Conservation (phyloP, 2,113 vertebrate genomes). For the Leptodactylus fuscus region DNA sequence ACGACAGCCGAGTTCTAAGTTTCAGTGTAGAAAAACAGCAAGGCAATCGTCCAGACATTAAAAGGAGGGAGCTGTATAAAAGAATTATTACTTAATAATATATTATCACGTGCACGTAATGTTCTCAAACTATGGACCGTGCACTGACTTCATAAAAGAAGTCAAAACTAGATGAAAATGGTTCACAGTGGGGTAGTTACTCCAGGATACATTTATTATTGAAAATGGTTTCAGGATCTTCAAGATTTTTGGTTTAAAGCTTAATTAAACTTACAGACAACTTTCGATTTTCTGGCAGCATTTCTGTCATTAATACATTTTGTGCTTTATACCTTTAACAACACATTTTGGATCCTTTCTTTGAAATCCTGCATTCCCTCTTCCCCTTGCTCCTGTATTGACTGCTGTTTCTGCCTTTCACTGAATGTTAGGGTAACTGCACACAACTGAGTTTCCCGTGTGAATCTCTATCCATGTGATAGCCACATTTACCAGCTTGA, state of each 20-base stretch:
- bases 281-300: too few relatives aligned
- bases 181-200: neutral
- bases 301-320: too few relatives aligned
- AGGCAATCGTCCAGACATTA: neutral
- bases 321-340: too few relatives aligned
- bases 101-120: neutral
- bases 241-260: neutral
- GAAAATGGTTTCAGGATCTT: neutral
- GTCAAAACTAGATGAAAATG: neutral
- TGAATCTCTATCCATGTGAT: too few relatives aligned
- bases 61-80: neutral
- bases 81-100: neutral
- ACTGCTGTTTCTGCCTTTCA: too few relatives aligned
- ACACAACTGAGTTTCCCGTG: too few relatives aligned
- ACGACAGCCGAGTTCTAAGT: constrained; percentile 13
- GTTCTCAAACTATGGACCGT: neutral
- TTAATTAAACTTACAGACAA: too few relatives aligned
- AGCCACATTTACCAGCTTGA: too few relatives aligned
- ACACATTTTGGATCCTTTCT: too few relatives aligned
- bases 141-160: neutral
- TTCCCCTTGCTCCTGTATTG: too few relatives aligned
- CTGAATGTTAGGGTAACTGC: too few relatives aligned
- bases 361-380: too few relatives aligned
- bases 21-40: neutral
- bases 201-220: neutral